Base-by-base conservation (phyloP, 2,113 vertebrate species). In the Thamnophis sirtalis region DNA sequence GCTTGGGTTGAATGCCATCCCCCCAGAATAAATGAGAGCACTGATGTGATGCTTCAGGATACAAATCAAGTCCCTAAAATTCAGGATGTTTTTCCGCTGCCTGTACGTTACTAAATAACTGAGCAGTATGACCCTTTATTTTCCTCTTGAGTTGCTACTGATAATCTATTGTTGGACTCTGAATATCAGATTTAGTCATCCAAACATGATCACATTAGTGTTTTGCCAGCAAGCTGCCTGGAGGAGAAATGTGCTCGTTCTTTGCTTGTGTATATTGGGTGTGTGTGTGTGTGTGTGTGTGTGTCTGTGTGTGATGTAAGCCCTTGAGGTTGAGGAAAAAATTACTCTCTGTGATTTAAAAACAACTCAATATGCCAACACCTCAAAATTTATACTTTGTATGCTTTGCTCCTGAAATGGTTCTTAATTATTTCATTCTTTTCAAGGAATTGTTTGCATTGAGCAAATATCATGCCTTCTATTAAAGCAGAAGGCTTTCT, bases 401-500 rank as follows among this genome's bases (percentile, higher is more conserved):
- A 51, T 56, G 0, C 1, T 11, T 51, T 17, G 9, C 51, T 48
- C 15, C 50, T 0, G 10, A 55, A 50, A 9, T 89, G 84, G 22
- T 48, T 33, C 51, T 87, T 60, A 51, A 24, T 11, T 49, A 8
- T 51, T 38, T 48, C 1, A 9, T 80, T 43, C 55, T 51, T 2
- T 0, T 88, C 15, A 2, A 53, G 51, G 38, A 56, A 3, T 0
- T 3, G 43, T 53, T 94, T 38, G 8, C 28, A 8, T 0, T 28
- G 21, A 48, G 56, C 84, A 28, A 85, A 51, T 33, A 86, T 51
- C 88, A 9, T 38, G 0, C 0, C 84, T 56, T 19, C 10, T n/a
- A 17, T 2, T 22, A 38, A 92, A 93, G 33, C 68, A 28, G 68
- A 88, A 88, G 90, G 90, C 93, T 85, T 80, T 94, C 38, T 87